A percentile compares a stretch with the other conserved stretches of the same genome.
phyloP scores from a whole-genome alignment of 2,113 vertebrate species.

The Rhea pennata region DNA sequence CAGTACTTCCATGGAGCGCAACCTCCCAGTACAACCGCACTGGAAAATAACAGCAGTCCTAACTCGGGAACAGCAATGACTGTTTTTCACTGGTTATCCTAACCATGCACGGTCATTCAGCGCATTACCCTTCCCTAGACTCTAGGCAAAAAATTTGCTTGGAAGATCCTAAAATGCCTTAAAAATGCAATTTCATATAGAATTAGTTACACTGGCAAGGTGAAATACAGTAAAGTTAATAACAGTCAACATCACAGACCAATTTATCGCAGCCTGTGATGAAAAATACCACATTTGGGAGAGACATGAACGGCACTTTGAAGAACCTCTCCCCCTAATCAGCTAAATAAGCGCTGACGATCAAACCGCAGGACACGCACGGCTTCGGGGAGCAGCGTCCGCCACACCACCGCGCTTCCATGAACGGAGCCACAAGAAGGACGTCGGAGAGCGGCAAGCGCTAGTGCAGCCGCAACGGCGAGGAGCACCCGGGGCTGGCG shows the following conservation, averaged over 20 bases:
- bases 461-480: accelerated
- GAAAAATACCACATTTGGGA: not conserved
- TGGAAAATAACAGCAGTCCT: constrained; percentile 6
- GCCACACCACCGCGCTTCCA: not conserved
- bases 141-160: not conserved
- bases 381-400: not conserved
- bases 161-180: constrained; percentile 11
- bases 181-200: not conserved
- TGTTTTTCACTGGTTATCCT: constrained; percentile 6
- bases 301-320: not conserved
- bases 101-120: not conserved
- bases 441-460: not conserved
- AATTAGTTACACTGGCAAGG: constrained; percentile 4
- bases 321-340: not conserved
- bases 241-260: not conserved
- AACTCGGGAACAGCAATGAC: not conserved
- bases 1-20: not conserved
- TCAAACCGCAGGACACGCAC: not conserved
- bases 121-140: not conserved
- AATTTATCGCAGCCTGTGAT: not conserved
- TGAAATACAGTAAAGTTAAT: not conserved
- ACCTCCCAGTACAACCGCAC: not conserved
- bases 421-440: constrained; percentile 4
- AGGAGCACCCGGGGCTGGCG: not conserved
- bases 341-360: not conserved